These are phyloP conservation scores for Polydrusus cervinus DNA, from an alignment of 2,888 invertebrate species.

Conservation along the genomic window DNA sequence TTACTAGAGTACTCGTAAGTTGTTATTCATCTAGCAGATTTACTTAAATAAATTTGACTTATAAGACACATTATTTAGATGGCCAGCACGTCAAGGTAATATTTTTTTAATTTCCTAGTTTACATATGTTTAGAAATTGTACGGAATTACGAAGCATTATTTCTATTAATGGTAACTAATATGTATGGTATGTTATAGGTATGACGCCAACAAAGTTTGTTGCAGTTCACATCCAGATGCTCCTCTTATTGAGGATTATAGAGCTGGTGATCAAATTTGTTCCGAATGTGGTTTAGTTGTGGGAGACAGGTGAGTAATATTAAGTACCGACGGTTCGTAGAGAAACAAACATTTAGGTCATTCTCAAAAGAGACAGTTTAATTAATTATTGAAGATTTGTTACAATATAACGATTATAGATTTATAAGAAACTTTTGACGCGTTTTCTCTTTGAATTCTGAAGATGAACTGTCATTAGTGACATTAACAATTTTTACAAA, in stretches of 20 bases:
- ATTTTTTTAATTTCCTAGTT: background rate
- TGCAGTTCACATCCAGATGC: constrained; percentile 97
- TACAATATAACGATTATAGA: no score
- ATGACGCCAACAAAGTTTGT: constrained; percentile 85
- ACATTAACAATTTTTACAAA: no score
- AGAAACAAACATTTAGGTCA: no score
- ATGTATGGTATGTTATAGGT: constrained; percentile 62
- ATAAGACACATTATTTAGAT: background rate
- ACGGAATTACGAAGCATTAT: background rate
- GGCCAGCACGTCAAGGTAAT: constrained; percentile 19
- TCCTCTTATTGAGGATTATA: constrained; percentile 96
- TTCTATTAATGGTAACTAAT: background rate
- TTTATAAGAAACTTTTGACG: no score
- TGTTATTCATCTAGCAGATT: background rate
- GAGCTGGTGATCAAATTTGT: constrained; percentile 99
- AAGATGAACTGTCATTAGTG: no score
- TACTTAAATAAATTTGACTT: constrained; percentile 4
- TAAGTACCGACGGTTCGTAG: no score
- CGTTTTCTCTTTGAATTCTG: no score
- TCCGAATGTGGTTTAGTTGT: constrained; percentile 99
- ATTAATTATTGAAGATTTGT: no score
- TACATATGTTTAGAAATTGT: background rate
- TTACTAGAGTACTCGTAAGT: background rate
- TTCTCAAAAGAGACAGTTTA: no score
- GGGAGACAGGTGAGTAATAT: constrained; percentile 88